Evolutionary conservation across 2,113 vertebrate species (phyloP), one percentile per base, ranked within the genome.

Genomic region (Peromyscus californicus): DNA sequence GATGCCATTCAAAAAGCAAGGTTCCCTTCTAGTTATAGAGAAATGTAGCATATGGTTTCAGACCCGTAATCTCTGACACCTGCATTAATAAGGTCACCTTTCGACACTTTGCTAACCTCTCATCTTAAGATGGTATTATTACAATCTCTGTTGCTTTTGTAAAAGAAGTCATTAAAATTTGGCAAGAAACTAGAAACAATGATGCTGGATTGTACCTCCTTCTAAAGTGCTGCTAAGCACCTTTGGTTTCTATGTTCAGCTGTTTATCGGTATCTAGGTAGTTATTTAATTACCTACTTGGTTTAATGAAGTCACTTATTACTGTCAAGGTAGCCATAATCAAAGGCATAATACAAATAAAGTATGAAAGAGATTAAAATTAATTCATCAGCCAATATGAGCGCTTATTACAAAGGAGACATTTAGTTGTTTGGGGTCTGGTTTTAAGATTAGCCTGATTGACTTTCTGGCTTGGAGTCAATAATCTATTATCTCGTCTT

Each of bases 401-500:
- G 42, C 39, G 87, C 96, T 80, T 97, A 54, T 98, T 54, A 82
- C 74, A 97, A 95, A 67, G 97, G 65, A 96, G 67, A 76, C 90
- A 94, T 54, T 15, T 91, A 97, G 96, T 97, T 91, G 33, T 94
- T 97, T 96, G 89, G 93, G 79, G 80, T 91, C 97, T 98, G 97
- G 61, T 97, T 59, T 88, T 97, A 59, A 90, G 51, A 97, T 98
- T 98, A 97, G 91, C 93, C 92, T 98, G 83, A 97, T 82, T 97
- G 91, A 95, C 70, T 98, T 96, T 97, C 97, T 98, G 98, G 97
- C 97, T 90, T 93, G 69, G 67, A 91, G 94, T 98, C 97, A 99
- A 98, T 67, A 91, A 97, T 97, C 84, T 97, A 70, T 98, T 97
- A 96, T 94, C 74, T 97, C 67, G 59, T 87, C 97, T 95, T 97